Base-by-base conservation (phyloP, 2,113 vertebrate genomes). In the Centropus unirufus region DNA sequence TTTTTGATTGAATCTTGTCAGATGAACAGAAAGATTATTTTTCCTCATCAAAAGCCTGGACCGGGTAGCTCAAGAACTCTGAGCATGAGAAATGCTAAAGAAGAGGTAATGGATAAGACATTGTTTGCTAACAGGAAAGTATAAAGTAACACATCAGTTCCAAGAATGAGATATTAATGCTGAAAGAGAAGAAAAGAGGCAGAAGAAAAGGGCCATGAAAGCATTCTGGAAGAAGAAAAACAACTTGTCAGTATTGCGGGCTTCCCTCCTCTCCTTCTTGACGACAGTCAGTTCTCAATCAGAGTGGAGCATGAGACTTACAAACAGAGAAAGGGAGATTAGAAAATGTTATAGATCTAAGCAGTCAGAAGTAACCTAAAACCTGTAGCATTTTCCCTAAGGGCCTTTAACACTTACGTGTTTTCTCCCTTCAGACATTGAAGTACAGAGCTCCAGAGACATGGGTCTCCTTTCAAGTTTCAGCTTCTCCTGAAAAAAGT, bases 381-480 rank as follows among this genome's bases (percentile, higher is more conserved):
- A 34, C 49, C 30, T 9, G 72, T 1, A 88, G 75, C 89, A 52
- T 91, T 91, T 90, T 81, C 94, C 86, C 69, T 42, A 62, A 89
- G 70, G 61, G 12, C 70, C 52, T 83, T 39, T 36, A 39, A 3
- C 81, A 87, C 88, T 88, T 13, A 32, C 58, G 51, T 72, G 83
- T 80, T 90, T 74, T 90, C 81, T 94, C 78, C 83, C 62, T 79
- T 87, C 75, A 94, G 92, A 66, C 30, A 46, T 1, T 72, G 89
- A 39, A 68, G 79, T 16, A 9, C 77, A 51, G 83, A 79, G 44
- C 83, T 87, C 82, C 40, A 17, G 88, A 62, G 83, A 15, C 79
- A 68, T 27, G 2, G 76, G 62, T 62, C 58, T 89, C 49, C 90
- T 95, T 95, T 94, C 66, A 93, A 91, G 66, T 51, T 78, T 75